These are phyloP conservation scores for Arctopsyche grandis DNA, from an alignment of 1,140 invertebrate species.

Conservation along the genomic window DNA sequence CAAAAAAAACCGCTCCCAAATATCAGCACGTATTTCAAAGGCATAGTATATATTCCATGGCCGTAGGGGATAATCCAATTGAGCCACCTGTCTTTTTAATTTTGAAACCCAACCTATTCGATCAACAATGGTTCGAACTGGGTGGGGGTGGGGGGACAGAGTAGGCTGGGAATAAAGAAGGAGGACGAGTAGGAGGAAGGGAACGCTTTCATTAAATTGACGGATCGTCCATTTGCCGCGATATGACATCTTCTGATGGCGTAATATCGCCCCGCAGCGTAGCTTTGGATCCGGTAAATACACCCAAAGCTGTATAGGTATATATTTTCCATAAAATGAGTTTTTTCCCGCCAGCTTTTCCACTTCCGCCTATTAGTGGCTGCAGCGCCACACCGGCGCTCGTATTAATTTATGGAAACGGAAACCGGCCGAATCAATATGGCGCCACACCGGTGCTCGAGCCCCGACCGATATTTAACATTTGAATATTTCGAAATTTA, in stretches of 20 bases:
- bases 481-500: too few species aligned
- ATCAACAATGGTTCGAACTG: too few species aligned
- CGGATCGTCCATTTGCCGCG: not conserved
- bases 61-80: too few species aligned
- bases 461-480: too few species aligned
- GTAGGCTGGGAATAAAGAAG: too few species aligned
- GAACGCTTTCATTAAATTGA: not conserved
- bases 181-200: too few species aligned
- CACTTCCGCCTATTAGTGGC: slow-evolving; percentile 13
- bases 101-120: too few species aligned
- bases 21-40: too few species aligned
- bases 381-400: slow-evolving; percentile 25
- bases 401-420: slow-evolving; percentile 33
- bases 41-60: too few species aligned
- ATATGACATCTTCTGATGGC: not conserved
- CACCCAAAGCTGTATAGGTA: not conserved
- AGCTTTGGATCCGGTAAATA: not conserved
- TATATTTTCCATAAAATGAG: not conserved
- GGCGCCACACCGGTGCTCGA: not conserved
- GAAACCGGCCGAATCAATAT: slow-evolving; percentile 26
- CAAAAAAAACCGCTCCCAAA: too few species aligned
- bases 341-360: not conserved
- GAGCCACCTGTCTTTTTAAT: too few species aligned
- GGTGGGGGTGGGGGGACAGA: too few species aligned
- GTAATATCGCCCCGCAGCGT: not conserved